These are phyloP conservation scores for Liodrosophila aerea DNA, from an alignment of 2,888 invertebrate genomes.

Conservation along the genomic window DNA sequence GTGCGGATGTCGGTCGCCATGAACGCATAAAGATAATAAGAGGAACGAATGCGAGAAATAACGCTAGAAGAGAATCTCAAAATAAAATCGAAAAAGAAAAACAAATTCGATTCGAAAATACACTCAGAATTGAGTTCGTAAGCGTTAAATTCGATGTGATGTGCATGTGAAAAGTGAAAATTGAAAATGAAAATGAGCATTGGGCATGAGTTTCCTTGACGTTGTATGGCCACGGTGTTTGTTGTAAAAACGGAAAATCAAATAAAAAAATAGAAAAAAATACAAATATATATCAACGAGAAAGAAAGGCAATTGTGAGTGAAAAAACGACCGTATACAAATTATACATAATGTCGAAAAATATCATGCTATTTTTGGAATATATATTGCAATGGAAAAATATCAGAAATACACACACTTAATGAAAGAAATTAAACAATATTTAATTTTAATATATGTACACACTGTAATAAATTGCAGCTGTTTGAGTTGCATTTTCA, in stretches of 20 bases:
- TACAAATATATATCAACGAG: slow-evolving; percentile 30
- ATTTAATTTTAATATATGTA: slow-evolving; percentile 15
- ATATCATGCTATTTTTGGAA: slow-evolving; percentile 76
- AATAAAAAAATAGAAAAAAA: slow-evolving; percentile 30
- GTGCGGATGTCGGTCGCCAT: slow-evolving; percentile 67
- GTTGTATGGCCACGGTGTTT: slow-evolving; percentile 47
- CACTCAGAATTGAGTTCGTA: slow-evolving; percentile 33
- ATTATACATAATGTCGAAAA: slow-evolving; percentile 66
- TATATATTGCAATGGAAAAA: slow-evolving; percentile 72
- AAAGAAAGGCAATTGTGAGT: slow-evolving; percentile 72
- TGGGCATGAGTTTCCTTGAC: slow-evolving; percentile 71
- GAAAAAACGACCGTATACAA: slow-evolving; percentile 43
- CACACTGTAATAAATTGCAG: slow-evolving; percentile 10
- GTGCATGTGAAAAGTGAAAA: slow-evolving; percentile 71
- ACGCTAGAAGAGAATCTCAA: neutral
- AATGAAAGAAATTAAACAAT: slow-evolving; percentile 30
- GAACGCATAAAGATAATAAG: slow-evolving; percentile 6
- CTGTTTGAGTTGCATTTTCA: slow-evolving; percentile 17
- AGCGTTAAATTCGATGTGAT: slow-evolving; percentile 27
- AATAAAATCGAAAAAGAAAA: slow-evolving; percentile 2
- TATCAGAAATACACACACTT: slow-evolving; percentile 27
- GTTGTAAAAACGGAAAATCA: slow-evolving; percentile 58
- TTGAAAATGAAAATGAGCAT: slow-evolving; percentile 71
- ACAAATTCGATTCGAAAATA: slow-evolving; percentile 51
- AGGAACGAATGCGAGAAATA: neutral